These are phyloP conservation scores for Gopherus evgoodei DNA, from an alignment of 2,113 vertebrate genomes.

Conservation along the genomic window DNA sequence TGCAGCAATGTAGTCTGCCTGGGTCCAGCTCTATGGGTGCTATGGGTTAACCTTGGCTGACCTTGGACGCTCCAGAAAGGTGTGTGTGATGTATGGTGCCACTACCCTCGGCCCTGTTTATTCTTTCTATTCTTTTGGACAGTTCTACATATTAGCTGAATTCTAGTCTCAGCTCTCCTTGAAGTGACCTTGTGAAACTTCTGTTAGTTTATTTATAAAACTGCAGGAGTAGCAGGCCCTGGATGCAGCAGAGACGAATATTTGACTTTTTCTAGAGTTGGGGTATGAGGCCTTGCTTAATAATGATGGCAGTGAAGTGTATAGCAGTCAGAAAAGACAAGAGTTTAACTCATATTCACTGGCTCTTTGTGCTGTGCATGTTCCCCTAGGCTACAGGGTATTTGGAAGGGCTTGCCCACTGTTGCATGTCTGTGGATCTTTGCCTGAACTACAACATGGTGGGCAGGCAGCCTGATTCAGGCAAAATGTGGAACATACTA, in stretches of 20 bases:
- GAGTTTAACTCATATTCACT: not conserved
- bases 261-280: not conserved
- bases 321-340: not conserved
- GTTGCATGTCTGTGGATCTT: not conserved
- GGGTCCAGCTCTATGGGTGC: not conserved
- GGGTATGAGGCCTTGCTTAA: not conserved
- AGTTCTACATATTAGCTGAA: not conserved
- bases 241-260: not conserved
- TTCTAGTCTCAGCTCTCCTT: not conserved
- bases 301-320: not conserved
- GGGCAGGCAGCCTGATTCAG: not conserved
- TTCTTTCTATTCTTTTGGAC: not conserved
- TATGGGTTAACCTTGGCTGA: not conserved
- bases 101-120: accelerated
- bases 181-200: not conserved
- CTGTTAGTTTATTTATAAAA: not conserved
- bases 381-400: not conserved
- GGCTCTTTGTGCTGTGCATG: not conserved
- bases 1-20: not conserved
- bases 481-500: not conserved
- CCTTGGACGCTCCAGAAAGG: not conserved
- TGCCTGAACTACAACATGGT: not conserved
- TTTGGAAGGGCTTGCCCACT: not conserved
- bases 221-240: not conserved
- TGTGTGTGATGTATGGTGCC: not conserved